Evolutionary conservation across 2,888 invertebrate species (phyloP).

Genomic region (Euphydryas editha): DNA sequence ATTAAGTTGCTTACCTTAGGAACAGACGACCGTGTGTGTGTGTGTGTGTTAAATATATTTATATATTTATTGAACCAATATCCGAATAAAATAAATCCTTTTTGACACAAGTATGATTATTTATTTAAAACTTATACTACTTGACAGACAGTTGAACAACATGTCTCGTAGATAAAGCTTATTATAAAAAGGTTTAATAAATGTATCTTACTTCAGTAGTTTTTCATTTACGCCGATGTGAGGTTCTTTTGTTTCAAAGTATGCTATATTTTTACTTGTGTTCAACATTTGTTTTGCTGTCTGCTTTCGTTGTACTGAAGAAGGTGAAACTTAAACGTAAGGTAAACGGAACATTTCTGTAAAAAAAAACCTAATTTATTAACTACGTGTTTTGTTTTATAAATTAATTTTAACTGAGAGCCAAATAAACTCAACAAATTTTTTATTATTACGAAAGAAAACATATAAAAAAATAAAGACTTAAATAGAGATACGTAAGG

Average conservation of each 20-base stretch:
- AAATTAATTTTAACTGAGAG: no score
- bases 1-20: no score
- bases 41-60: no score
- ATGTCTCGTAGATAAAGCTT: conserved; percentile 29
- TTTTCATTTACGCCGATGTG: conserved; percentile 38
- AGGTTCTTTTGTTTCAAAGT: conserved; percentile 44
- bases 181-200: conserved; percentile 31
- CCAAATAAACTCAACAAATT: no score
- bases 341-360: conserved; percentile 44
- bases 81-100: background rate
- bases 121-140: conserved; percentile 22
- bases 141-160: conserved; percentile 28
- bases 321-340: conserved; percentile 55
- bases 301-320: conserved; percentile 58
- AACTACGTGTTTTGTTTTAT: no score
- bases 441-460: no score
- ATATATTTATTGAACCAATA: conserved; percentile 15
- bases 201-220: conserved; percentile 46
- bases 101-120: conserved; percentile 14
- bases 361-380: background rate
- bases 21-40: no score
- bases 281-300: conserved; percentile 59
- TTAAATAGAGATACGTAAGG: no score
- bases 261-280: conserved; percentile 66
- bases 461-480: no score